Evolutionary conservation across 2,113 vertebrate species (phyloP).

Genomic region (Python bivittatus): DNA sequence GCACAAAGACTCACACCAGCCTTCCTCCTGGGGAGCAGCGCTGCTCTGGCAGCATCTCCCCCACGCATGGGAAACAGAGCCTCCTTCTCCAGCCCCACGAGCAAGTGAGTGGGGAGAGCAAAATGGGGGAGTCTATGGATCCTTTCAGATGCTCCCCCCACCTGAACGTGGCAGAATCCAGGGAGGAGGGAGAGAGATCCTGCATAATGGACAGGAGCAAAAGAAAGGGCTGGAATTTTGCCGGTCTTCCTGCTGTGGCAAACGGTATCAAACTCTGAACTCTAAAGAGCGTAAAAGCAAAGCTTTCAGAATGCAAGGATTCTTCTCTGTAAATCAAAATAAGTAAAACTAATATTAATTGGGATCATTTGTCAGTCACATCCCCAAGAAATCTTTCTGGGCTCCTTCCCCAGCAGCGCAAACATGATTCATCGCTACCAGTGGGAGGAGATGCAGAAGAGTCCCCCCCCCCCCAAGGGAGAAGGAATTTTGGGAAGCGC

Average conservation of each 20-base stretch:
- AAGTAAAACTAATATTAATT: not conserved
- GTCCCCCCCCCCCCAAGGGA: not conserved
- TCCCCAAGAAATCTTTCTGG: not conserved
- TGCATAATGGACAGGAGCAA: not conserved
- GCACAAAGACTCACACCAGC: slow-evolving; percentile 12
- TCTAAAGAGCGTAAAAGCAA: not conserved
- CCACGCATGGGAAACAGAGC: slow-evolving; percentile 6
- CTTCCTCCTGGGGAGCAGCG: not conserved
- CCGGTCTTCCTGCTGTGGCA: not conserved
- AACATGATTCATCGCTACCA: not conserved
- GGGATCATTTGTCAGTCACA: not conserved
- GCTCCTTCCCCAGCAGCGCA: not conserved
- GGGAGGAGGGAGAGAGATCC: not conserved
- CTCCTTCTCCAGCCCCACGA: slow-evolving; percentile 18
- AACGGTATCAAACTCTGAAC: not conserved
- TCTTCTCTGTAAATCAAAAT: not conserved
- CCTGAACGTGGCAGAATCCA: fast-evolving
- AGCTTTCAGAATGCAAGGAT: not conserved
- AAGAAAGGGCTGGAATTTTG: not conserved
- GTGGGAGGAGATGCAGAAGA: not conserved
- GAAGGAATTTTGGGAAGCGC: not conserved
- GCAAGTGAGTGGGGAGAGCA: slow-evolving; percentile 20
- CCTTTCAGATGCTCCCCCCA: fast-evolving
- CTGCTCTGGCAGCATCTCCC: not conserved
- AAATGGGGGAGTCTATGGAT: not conserved